Base-by-base conservation (phyloP, 2,113 vertebrate genomes). In the Rhinolophus sinicus region DNA sequence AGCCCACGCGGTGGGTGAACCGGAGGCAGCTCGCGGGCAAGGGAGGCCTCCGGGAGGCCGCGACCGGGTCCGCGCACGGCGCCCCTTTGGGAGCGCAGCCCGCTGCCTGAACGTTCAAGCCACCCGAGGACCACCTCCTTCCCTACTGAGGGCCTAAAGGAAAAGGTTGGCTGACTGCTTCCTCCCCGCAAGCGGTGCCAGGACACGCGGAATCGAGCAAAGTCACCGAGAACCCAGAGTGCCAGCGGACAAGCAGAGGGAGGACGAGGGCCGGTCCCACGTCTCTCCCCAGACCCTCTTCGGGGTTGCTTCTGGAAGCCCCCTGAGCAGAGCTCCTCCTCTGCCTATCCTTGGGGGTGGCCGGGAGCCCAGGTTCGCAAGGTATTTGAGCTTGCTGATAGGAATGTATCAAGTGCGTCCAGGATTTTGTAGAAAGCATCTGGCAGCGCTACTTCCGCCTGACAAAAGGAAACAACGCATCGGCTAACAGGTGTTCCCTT, bases 401-500 rank as follows among this genome's bases (percentile, higher is more conserved):
- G 28, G 30, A 26, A 58, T 15, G 26, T 38, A 22, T 60, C 52
- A 30, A 85, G 40, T 40, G 44, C 38, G 5, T 70, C 52, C 44
- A 47, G 88, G 88, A 38, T 87, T 64, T 70, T 75, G 69, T 33
- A 24, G 90, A 87, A 84, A 56, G 92, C 26, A 13, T 67, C 73
- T 76, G 87, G 78, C 83, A 62, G 10, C 77, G 60, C n/a, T 77
- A 8, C 54, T 64, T 73, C 6, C 75, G 40, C 58, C 69, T 76
- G 67, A 56, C 69, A 50, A n/a, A 10, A 35, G 83, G 69, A 83
- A 84, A 78, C 80, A 83, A 62, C 1, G 88, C n/a, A 4, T 58
- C 40, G 5, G 15, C 9, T 83, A 44, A 70, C 96, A 94, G 94
- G 92, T 88, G 89, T 95, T 82, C 64, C 58, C 44, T 75, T 72